A percentile compares a stretch with the other conserved stretches of the same genome.
These are phyloP conservation scores for Lamellibrachia columna DNA, from an alignment of 2,888 invertebrate species.

Conservation along the genomic window DNA sequence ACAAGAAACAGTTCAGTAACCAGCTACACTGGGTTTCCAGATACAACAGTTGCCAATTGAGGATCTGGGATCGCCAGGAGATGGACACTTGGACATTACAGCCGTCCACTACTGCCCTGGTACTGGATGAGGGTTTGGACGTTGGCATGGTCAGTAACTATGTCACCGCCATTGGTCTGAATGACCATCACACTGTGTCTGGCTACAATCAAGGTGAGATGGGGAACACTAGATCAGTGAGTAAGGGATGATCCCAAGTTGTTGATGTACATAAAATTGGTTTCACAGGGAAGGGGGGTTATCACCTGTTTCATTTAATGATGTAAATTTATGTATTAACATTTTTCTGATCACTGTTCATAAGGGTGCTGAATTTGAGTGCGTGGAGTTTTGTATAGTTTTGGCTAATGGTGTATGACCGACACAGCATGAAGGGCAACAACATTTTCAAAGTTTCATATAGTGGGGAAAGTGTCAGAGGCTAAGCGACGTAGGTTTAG, in stretches of 20 bases:
- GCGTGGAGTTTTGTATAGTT: no score
- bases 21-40: constrained; percentile 39
- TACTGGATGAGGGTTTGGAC: constrained; percentile 47
- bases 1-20: no score
- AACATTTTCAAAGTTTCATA: no score
- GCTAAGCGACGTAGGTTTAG: no score
- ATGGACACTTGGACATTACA: constrained; percentile 50
- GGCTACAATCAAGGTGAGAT: constrained; percentile 55
- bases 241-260: not conserved
- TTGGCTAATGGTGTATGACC: no score
- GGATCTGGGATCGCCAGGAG: constrained; percentile 52
- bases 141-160: constrained; percentile 52
- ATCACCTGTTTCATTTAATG: no score
- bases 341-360: no score
- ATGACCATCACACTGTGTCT: constrained; percentile 49
- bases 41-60: constrained; percentile 58
- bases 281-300: no score
- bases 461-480: no score
- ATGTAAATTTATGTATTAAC: no score
- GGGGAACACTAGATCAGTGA: not conserved
- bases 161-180: constrained; percentile 46
- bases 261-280: not conserved
- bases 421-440: no score
- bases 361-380: no score
- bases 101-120: constrained; percentile 54